Percentiles rank a stretch among this genome's conserved stretches.
Evolutionary conservation across 2,888 invertebrate genomes (phyloP).

Genomic region (Aphrophora alni): DNA sequence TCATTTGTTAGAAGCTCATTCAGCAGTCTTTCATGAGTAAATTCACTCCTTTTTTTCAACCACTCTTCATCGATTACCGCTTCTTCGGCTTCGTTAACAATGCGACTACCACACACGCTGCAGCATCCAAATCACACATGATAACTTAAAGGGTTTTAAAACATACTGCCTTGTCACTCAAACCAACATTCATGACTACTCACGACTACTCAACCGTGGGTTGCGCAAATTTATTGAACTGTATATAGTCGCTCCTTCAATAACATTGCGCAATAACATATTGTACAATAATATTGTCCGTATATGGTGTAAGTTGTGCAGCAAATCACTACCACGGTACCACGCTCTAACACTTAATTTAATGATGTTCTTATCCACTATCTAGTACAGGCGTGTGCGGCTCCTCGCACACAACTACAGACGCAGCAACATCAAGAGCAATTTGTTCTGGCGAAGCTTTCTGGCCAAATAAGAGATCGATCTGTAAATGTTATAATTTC

Average conservation of each 20-base stretch:
- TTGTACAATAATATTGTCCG: not conserved
- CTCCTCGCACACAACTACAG: too few relatives aligned
- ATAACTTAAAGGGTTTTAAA: not conserved
- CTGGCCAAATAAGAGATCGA: too few relatives aligned
- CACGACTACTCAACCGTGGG: not conserved
- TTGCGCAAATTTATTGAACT: too few relatives aligned
- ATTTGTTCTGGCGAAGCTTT: too few relatives aligned
- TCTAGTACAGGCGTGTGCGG: too few relatives aligned
- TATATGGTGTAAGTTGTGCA: too few relatives aligned
- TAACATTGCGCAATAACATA: not conserved
- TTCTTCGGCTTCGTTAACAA: not conserved
- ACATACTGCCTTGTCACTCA: not conserved
- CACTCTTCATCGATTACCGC: not conserved
- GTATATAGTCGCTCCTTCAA: too few relatives aligned
- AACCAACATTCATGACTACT: not conserved
- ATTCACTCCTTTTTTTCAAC: not conserved
- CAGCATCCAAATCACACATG: not conserved
- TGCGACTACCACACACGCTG: not conserved
- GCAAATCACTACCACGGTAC: too few relatives aligned
- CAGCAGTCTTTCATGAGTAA: constrained; percentile 1
- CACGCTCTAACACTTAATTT: too few relatives aligned
- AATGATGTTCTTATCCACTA: too few relatives aligned
- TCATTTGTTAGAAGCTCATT: constrained; percentile 18
- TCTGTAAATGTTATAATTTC: too few relatives aligned
- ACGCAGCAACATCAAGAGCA: too few relatives aligned